phyloP scores from a whole-genome alignment of 64 coral and sea anemone genomes.

The Orbicella faveolata region DNA sequence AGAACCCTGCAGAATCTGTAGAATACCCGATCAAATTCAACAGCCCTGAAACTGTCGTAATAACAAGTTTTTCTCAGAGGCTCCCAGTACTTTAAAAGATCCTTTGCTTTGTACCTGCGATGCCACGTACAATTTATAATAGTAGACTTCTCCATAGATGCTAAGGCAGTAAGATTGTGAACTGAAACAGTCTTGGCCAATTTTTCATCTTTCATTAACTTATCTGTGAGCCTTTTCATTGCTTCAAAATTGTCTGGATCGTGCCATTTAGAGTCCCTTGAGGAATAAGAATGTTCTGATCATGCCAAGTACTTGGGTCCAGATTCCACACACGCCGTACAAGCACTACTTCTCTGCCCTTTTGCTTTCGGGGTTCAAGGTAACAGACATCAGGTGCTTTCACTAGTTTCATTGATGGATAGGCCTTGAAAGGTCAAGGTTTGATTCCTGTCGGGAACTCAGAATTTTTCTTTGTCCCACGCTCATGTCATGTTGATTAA shows the following conservation, averaged over 20 bases:
- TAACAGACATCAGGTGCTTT: conserved; percentile 48
- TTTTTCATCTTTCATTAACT: conserved; percentile 29
- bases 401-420: conserved; percentile 21
- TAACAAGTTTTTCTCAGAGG: conserved; percentile 1
- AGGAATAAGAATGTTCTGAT: conserved; percentile 29
- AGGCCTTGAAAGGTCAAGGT: neutral
- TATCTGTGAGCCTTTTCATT: conserved; percentile 37
- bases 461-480: no score
- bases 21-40: conserved; percentile 2
- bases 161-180: conserved; percentile 45
- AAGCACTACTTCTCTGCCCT: conserved; percentile 29
- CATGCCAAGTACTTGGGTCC: conserved; percentile 21
- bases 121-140: conserved; percentile 51
- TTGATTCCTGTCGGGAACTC: no score
- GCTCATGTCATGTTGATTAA: no score
- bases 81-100: conserved; percentile 25
- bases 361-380: conserved; percentile 45
- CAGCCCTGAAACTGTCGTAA: neutral
- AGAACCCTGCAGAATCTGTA: neutral
- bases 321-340: conserved; percentile 33
- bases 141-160: conserved; percentile 28
- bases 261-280: neutral
- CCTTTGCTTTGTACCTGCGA: conserved; percentile 5
- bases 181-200: conserved; percentile 57
- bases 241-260: conserved; percentile 52